phyloP scores from a whole-genome alignment of 2,797 vertebrate genomes.

The Megaceryle alcyon region DNA sequence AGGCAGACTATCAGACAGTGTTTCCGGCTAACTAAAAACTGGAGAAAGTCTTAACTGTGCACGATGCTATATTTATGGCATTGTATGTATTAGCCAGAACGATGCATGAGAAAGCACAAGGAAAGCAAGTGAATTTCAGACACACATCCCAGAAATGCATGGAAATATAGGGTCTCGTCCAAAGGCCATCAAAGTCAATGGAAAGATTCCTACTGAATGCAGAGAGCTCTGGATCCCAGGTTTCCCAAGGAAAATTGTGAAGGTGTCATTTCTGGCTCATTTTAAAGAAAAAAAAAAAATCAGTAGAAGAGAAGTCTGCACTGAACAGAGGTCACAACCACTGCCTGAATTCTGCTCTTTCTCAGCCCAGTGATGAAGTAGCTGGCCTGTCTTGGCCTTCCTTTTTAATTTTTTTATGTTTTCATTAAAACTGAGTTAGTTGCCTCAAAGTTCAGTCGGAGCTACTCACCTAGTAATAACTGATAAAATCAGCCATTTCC shows the following conservation, averaged over 20 bases:
- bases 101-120: not conserved
- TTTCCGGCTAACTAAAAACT: not conserved
- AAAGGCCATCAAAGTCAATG: slow-evolving; percentile 58
- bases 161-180: slow-evolving; percentile 33
- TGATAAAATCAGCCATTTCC: not conserved
- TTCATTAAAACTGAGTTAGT: not conserved
- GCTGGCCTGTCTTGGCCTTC: not conserved
- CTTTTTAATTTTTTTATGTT: not conserved
- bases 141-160: slow-evolving; percentile 13
- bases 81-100: not conserved
- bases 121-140: slow-evolving; percentile 11
- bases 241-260: not conserved
- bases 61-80: not conserved
- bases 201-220: slow-evolving; percentile 41
- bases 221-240: slow-evolving; percentile 34
- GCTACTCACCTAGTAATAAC: not conserved
- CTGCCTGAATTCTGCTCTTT: not conserved
- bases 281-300: not conserved
- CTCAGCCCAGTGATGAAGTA: not conserved
- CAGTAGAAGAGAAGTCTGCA: not conserved
- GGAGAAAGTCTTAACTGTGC: not conserved
- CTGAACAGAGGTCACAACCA: not conserved
- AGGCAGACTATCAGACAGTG: not conserved
- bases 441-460: not conserved
- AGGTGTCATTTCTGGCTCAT: slow-evolving; percentile 25